phyloP scores from a whole-genome alignment of 2,797 vertebrate genomes.

The Rhinatrema bivittatum region DNA sequence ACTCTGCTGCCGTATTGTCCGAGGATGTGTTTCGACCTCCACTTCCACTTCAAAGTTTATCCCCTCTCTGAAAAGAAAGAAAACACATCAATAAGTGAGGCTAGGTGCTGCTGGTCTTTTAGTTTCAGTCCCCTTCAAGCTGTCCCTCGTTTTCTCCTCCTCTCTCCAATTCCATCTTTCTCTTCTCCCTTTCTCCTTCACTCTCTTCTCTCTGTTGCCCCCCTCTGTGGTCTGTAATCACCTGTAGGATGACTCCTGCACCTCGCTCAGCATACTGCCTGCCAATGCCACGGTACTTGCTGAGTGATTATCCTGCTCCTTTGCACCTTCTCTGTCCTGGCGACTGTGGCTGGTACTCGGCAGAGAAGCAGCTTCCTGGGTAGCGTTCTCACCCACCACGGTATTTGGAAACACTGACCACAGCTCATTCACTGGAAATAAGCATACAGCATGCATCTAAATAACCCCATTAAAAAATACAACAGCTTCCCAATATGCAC shows the following conservation, averaged over 20 bases:
- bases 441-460: fast-evolving
- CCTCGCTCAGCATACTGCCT: conserved; percentile 40
- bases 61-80: conserved; percentile 54
- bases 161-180: too few species aligned
- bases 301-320: conserved; percentile 45
- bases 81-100: not conserved
- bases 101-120: too few species aligned
- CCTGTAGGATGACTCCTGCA: conserved; percentile 49
- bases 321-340: conserved; percentile 19
- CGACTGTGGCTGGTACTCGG: conserved; percentile 49
- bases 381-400: conserved; percentile 37
- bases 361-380: conserved; percentile 51
- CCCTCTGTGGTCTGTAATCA: conserved; percentile 9
- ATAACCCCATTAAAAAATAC: fast-evolving
- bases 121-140: fast-evolving
- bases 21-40: conserved; percentile 65
- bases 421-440: conserved; percentile 71
- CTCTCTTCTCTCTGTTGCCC: not conserved
- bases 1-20: conserved; percentile 57
- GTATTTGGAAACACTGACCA: conserved; percentile 63
- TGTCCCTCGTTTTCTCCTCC: fast-evolving
- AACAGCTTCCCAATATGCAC: fast-evolving
- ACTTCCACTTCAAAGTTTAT: conserved; percentile 72
- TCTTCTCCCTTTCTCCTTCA: fast-evolving
- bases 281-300: conserved; percentile 52